A percentile compares a stretch with the other conserved stretches of the same genome.
These are phyloP conservation scores for Mesocricetus auratus DNA, from an alignment of 2,113 vertebrate genomes.

Conservation along the genomic window DNA sequence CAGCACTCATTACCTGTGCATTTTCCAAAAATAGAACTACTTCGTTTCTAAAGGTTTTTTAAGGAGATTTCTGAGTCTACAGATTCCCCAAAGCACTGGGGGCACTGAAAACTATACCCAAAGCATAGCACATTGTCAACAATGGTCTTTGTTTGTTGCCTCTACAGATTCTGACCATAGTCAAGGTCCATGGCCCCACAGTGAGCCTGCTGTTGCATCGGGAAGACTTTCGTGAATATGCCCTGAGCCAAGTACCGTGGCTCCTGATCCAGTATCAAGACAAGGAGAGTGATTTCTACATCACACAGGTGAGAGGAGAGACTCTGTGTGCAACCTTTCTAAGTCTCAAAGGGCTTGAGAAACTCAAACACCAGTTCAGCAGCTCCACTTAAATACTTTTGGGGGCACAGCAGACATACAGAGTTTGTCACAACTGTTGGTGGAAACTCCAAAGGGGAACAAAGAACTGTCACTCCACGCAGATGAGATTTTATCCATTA, in stretches of 20 bases:
- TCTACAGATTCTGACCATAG: slow-evolving; percentile 66
- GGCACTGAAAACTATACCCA: neutral
- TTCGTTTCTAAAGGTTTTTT: neutral
- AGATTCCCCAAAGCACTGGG: neutral
- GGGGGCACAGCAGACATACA: neutral
- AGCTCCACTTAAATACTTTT: neutral
- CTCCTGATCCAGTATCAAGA: slow-evolving; percentile 75
- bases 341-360: neutral
- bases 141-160: neutral
- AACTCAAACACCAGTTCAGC: neutral
- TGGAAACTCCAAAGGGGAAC: neutral
- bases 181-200: slow-evolving; percentile 66
- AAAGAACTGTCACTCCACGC: neutral
- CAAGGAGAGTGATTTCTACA: slow-evolving; percentile 72
- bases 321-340: accelerated
- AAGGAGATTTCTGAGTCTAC: neutral
- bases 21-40: neutral
- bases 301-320: slow-evolving; percentile 76
- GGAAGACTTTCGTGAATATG: slow-evolving; percentile 66
- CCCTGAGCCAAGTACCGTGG: slow-evolving; percentile 77
- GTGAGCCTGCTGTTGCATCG: slow-evolving; percentile 73
- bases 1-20: neutral
- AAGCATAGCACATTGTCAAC: neutral
- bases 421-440: neutral
- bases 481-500: neutral